phyloP scores from a whole-genome alignment of 2,797 vertebrate genomes.

The Poeciliopsis infans region DNA sequence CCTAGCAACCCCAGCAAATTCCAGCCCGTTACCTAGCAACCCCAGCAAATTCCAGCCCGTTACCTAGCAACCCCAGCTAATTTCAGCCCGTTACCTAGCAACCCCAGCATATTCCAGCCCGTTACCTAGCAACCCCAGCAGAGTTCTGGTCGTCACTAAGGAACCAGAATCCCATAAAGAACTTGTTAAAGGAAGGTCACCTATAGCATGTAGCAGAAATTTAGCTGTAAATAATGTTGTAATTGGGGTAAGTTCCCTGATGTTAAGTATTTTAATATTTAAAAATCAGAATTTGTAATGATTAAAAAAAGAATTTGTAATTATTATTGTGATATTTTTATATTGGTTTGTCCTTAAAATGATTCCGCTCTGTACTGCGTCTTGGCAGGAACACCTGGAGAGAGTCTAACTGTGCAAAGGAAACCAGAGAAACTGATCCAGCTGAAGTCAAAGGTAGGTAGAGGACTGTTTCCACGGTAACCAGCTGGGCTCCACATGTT shows the following conservation, averaged over 20 bases:
- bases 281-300: neutral
- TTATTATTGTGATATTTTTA: neutral
- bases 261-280: neutral
- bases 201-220: neutral
- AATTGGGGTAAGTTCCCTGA: neutral
- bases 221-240: neutral
- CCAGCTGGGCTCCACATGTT: neutral
- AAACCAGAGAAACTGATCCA: slow-evolving; percentile 91
- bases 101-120: too few species aligned
- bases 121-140: too few species aligned
- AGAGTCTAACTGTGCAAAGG: slow-evolving; percentile 82
- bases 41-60: too few species aligned
- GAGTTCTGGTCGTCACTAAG: too few species aligned
- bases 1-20: too few species aligned
- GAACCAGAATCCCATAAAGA: too few species aligned
- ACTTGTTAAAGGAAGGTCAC: too few species aligned
- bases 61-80: too few species aligned
- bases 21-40: too few species aligned
- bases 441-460: slow-evolving; percentile 90
- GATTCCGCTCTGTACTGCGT: neutral
- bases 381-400: slow-evolving; percentile 84
- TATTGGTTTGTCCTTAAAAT: neutral
- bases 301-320: neutral
- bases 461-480: slow-evolving; percentile 62
- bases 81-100: too few species aligned